Percentiles rank a stretch among this genome's conserved stretches.
phyloP scores from a whole-genome alignment of 2,797 vertebrate genomes.

The Pseudochaenichthys georgianus region DNA sequence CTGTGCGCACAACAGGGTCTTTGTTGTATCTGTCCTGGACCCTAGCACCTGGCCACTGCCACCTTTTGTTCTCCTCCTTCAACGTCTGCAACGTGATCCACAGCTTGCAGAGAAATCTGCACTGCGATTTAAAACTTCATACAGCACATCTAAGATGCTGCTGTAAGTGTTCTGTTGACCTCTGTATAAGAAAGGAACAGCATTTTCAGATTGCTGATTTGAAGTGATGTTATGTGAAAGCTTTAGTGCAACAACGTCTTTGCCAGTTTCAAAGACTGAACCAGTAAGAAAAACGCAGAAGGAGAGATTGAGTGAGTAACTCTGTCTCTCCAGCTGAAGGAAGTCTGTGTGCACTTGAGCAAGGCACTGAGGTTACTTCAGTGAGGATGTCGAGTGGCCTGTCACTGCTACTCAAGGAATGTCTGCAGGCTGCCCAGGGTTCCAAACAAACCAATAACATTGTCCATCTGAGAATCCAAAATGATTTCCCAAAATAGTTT shows the following conservation, averaged over 20 bases:
- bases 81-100: conserved; percentile 67
- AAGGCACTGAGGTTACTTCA: conserved; percentile 14
- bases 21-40: conserved; percentile 75
- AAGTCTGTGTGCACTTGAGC: conserved; percentile 33
- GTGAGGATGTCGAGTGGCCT: conserved; percentile 2
- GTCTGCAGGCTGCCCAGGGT: conserved; percentile 6
- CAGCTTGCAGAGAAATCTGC: conserved; percentile 24
- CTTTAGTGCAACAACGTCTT: not conserved
- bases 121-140: conserved; percentile 13
- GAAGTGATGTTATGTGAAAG: not conserved
- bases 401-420: conserved; percentile 24
- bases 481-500: too few relatives aligned
- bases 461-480: not conserved
- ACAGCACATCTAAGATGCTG: not conserved
- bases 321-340: conserved; percentile 17
- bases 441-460: not conserved
- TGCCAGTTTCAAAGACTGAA: conserved; percentile 13
- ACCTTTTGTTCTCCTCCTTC: conserved; percentile 73
- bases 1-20: conserved; percentile 70
- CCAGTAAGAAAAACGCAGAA: not conserved
- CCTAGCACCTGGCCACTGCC: conserved; percentile 68
- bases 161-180: conserved; percentile 1
- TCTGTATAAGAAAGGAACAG: not conserved
- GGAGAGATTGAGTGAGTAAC: conserved; percentile 17
- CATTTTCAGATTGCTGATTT: not conserved